These are phyloP conservation scores for Meganola albula DNA, from an alignment of 2,888 invertebrate genomes.

Conservation along the genomic window DNA sequence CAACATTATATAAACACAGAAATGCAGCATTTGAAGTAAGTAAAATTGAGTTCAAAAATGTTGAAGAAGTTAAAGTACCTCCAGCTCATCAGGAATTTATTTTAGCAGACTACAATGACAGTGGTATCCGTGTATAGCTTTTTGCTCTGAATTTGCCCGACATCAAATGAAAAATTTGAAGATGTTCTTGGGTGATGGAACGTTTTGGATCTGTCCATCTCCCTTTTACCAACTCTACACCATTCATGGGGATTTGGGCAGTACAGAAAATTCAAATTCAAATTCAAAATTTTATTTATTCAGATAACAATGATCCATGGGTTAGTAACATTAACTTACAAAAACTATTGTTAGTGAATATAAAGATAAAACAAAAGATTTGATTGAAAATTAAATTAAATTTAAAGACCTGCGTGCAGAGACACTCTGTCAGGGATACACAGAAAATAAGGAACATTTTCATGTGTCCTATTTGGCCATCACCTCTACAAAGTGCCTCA, in stretches of 20 bases:
- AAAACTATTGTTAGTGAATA: no score
- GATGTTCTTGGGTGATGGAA: slow-evolving; percentile 11
- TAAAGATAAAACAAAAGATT: no score
- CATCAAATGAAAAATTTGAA: slow-evolving; percentile 7
- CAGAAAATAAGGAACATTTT: no score
- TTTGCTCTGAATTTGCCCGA: slow-evolving; percentile 10
- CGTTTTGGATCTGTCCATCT: slow-evolving; percentile 12
- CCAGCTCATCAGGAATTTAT: slow-evolving; percentile 11
- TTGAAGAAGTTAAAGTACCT: slow-evolving; percentile 12
- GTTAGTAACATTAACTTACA: no score
- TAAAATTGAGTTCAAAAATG: slow-evolving; percentile 13
- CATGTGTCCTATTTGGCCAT: no score
- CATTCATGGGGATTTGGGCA: slow-evolving; percentile 17
- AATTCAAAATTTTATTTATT: no score
- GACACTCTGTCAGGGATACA: no score
- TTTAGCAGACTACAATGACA: slow-evolving; percentile 14
- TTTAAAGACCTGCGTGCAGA: no score
- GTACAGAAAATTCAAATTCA: slow-evolving; percentile 16
- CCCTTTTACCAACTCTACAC: slow-evolving; percentile 16
- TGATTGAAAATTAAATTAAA: no score
- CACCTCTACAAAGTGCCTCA: no score
- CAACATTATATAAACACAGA: slow-evolving; percentile 15
- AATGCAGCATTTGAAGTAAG: slow-evolving; percentile 11
- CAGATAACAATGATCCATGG: no score
- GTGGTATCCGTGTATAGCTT: slow-evolving; percentile 13